These are phyloP conservation scores for Hydroisotoma schaefferi DNA, from an alignment of 2,888 invertebrate species.

Conservation along the genomic window DNA sequence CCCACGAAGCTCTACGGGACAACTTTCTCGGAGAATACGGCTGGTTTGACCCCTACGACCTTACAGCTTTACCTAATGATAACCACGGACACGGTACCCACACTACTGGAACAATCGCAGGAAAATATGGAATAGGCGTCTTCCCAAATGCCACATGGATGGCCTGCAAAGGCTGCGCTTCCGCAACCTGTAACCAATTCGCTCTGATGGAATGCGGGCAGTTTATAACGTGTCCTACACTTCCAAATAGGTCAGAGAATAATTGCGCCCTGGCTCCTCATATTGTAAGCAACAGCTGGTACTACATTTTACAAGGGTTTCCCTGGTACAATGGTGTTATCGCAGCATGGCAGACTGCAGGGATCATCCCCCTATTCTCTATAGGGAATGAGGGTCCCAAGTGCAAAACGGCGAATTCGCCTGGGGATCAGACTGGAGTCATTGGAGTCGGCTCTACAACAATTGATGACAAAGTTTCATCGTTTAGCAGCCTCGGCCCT, in stretches of 20 bases:
- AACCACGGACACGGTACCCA: slow-evolving; percentile 28
- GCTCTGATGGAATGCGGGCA: slow-evolving; percentile 27
- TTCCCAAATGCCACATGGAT: slow-evolving; percentile 22
- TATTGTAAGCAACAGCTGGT: slow-evolving; percentile 34
- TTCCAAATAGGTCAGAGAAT: slow-evolving; percentile 12
- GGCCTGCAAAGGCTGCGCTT: slow-evolving; percentile 35
- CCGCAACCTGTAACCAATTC: slow-evolving; percentile 10
- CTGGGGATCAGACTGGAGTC: slow-evolving; percentile 20
- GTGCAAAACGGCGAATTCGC: slow-evolving; percentile 5
- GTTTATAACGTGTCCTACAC: slow-evolving; percentile 34
- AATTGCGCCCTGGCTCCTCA: slow-evolving; percentile 36
- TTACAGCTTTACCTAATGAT: slow-evolving; percentile 7
- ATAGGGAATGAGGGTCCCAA: slow-evolving; percentile 7
- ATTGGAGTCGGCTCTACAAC: slow-evolving; percentile 34
- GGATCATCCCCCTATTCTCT: slow-evolving; percentile 23
- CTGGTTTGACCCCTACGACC: slow-evolving; percentile 20
- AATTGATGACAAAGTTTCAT: slow-evolving; percentile 13
- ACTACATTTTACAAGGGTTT: slow-evolving; percentile 10
- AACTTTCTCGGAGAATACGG: slow-evolving; percentile 12
- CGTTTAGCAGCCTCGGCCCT: slow-evolving; percentile 18
- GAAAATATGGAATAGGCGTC: slow-evolving; percentile 20
- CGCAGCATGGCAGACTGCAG: slow-evolving; percentile 15
- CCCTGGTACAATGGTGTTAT: slow-evolving; percentile 20
- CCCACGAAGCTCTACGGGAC: slow-evolving; percentile 21
- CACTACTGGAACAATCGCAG: slow-evolving; percentile 20